Evolutionary conservation across 1,140 invertebrate species (phyloP).

Genomic region (Coenobita brevimanus): DNA sequence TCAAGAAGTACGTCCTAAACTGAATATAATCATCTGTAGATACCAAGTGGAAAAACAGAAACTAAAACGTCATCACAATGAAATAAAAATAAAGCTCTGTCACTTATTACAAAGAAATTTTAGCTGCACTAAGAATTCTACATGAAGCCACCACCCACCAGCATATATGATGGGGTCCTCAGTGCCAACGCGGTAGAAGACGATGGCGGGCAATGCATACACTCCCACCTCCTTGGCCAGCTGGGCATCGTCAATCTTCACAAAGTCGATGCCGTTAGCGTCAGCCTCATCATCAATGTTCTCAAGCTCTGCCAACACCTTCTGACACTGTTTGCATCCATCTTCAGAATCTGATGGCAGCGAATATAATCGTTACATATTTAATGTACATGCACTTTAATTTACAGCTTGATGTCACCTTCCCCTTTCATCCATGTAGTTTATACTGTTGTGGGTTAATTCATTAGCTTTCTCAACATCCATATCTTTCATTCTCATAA

Average conservation of each 20-base stretch:
- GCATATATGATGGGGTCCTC: slow-evolving; percentile 96
- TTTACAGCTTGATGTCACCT: too few relatives aligned
- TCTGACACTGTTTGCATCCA: slow-evolving; percentile 84
- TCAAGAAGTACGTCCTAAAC: too few relatives aligned
- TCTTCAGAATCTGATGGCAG: slow-evolving; percentile 67
- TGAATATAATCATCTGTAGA: too few relatives aligned
- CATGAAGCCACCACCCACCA: slow-evolving; percentile 76
- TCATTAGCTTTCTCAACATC: too few relatives aligned
- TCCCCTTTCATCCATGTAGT: too few relatives aligned
- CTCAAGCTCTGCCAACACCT: slow-evolving; percentile 90
- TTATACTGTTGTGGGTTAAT: too few relatives aligned
- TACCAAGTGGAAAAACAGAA: background rate
- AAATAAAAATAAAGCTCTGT: too few relatives aligned
- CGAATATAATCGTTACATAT: too few relatives aligned
- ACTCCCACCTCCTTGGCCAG: slow-evolving; percentile 73
- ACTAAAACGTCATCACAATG: background rate
- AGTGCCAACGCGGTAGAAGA: slow-evolving; percentile 83
- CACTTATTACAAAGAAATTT: too few relatives aligned
- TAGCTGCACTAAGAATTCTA: too few relatives aligned
- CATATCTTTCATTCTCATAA: too few relatives aligned
- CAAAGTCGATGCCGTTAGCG: slow-evolving; percentile 92
- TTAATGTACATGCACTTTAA: too few relatives aligned
- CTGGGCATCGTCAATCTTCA: slow-evolving; percentile 73
- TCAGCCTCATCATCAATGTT: slow-evolving; percentile 96
- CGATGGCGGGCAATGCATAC: slow-evolving; percentile 73